Evolutionary conservation across 2,797 vertebrate genomes (phyloP).

Genomic region (Sardinella longiceps): DNA sequence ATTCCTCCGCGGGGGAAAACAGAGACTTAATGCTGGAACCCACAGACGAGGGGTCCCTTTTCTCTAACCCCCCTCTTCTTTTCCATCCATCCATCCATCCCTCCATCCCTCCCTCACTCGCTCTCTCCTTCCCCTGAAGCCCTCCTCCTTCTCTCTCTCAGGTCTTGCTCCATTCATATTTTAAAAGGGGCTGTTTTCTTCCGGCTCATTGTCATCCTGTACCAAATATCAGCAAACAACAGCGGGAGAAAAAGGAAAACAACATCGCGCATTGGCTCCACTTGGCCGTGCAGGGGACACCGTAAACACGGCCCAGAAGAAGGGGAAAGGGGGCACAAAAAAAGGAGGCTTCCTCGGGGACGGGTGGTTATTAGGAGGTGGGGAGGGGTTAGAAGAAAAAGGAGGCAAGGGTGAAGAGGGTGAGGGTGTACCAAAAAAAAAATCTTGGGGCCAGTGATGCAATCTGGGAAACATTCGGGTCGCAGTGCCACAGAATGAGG

Average conservation of each 20-base stretch:
- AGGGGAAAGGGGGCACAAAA: constrained; percentile 37
- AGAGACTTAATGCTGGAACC: constrained; percentile 68
- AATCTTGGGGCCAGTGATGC: constrained; percentile 63
- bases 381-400: constrained; percentile 34
- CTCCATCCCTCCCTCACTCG: not conserved
- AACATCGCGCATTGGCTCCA: constrained; percentile 55
- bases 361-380: not conserved
- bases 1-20: constrained; percentile 75
- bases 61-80: constrained; percentile 36
- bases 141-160: constrained; percentile 30
- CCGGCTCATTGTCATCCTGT: constrained; percentile 73
- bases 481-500: constrained; percentile 52
- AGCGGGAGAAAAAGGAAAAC: constrained; percentile 57
- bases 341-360: constrained; percentile 50
- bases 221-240: constrained; percentile 78
- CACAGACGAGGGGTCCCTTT: constrained; percentile 67
- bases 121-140: constrained; percentile 32
- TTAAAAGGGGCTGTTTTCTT: constrained; percentile 77
- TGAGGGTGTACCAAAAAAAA: constrained; percentile 27
- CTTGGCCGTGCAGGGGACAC: constrained; percentile 54
- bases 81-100: not conserved
- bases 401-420: not conserved
- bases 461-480: constrained; percentile 63
- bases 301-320: constrained; percentile 42
- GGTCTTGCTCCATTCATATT: constrained; percentile 61